Base-by-base conservation (phyloP, 2,797 vertebrate species). In the Lepus townsendii region DNA sequence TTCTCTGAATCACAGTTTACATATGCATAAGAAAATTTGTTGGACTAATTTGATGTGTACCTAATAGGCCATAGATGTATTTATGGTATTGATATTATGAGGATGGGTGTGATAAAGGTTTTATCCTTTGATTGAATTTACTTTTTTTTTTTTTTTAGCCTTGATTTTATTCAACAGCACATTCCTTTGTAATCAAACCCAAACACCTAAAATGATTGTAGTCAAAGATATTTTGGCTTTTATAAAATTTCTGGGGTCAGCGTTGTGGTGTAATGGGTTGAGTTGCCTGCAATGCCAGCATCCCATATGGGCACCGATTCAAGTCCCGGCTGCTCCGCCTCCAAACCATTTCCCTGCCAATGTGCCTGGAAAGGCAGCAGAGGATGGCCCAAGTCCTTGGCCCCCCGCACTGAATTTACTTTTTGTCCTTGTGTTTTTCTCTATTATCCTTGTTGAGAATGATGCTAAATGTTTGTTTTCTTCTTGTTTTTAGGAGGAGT, bases 71-170 rank as follows among this genome's bases (percentile, higher is more conserved):
- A 79, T 54, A 50, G 88, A 57, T 12, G 7, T 3, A 2, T 7
- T 2, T 16, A 16, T 72, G 62, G 16, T 14, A 8, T 82, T 75
- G 14, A 63, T 52, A 47, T 38, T 75, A 22, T 63, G 68, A 68
- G 54, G 38, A 76, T 79, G 32, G 4, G 7, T 35, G 1, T 91
- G 50, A 85, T 66, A 52, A 79, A 93, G 69, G 4, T 16, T 38
- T 85, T 75, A 7, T 71, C n/a, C 76, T 8, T 65, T 77, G 52
- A 92, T 78, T 93, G 22, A 80, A 95, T 19, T 50, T 20, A 14
- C 62, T 91, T 84, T 27, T 20, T 35, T n/a, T n/a, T n/a, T n/a
- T n/a, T 54, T 73, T 84, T 63, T 78, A 57, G 22, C 38, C 20
- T 5, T 63, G 17, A 30, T 91, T 38, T 76, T 83, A 57, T 38